Percentiles rank a stretch among this genome's conserved stretches.
phyloP scores from a whole-genome alignment of 2,888 invertebrate species.

The Tillus elongatus region DNA sequence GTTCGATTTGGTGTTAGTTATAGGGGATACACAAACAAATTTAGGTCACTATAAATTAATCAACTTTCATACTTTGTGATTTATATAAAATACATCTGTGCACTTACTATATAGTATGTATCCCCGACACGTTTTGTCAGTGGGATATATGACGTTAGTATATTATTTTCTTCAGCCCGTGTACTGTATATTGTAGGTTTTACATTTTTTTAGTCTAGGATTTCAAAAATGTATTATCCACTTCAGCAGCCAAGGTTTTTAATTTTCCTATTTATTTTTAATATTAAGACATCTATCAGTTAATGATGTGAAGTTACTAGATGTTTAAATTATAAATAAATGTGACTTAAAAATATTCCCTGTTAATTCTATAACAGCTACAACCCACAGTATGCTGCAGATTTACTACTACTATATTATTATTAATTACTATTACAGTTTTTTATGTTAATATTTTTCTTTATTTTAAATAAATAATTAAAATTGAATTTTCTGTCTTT shows the following conservation, averaged over 20 bases:
- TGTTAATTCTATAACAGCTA: constrained; percentile 15
- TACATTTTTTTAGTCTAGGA: constrained; percentile 29
- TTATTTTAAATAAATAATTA: constrained; percentile 26
- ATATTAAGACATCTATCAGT: constrained; percentile 25
- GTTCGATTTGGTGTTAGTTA: constrained; percentile 32
- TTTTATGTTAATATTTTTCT: constrained; percentile 25
- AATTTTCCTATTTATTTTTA: constrained; percentile 14
- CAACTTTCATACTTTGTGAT: constrained; percentile 41
- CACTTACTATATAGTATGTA: constrained; percentile 32
- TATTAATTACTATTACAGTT: constrained; percentile 17
- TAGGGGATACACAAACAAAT: constrained; percentile 29
- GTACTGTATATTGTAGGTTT: too few species aligned
- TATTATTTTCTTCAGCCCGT: too few species aligned
- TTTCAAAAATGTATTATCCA: constrained; percentile 26
- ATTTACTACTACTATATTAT: constrained; percentile 13
- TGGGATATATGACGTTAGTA: constrained; percentile 8
- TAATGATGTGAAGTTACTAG: constrained; percentile 38
- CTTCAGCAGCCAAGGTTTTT: constrained; percentile 19
- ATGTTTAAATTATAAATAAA: constrained; percentile 42
- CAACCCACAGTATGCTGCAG: constrained; percentile 10
- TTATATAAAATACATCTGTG: constrained; percentile 32
- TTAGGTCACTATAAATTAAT: constrained; percentile 21
- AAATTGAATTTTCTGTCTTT: constrained; percentile 6
- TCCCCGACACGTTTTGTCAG: constrained; percentile 19
- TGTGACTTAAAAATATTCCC: constrained; percentile 36